Percentiles rank a stretch among this genome's conserved stretches.
These are phyloP conservation scores for Alfaro cultratus DNA, from an alignment of 2,797 vertebrate genomes.

Conservation along the genomic window DNA sequence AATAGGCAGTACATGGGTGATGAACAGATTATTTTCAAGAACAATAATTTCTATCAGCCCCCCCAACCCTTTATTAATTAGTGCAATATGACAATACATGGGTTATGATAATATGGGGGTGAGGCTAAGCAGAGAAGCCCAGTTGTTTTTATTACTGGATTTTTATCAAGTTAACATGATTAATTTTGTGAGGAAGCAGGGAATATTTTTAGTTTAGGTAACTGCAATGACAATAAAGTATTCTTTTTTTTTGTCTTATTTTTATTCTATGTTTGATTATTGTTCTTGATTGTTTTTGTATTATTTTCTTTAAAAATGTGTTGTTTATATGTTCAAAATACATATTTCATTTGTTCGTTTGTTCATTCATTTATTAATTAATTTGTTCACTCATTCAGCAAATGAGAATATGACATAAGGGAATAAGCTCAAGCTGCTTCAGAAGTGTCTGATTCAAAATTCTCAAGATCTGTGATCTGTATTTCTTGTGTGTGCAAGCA, in stretches of 20 bases:
- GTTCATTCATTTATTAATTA: neutral
- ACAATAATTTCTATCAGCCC: neutral
- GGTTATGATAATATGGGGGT: neutral
- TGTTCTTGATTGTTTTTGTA: too few relatives aligned
- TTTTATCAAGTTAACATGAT: neutral
- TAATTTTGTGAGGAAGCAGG: neutral
- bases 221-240: neutral
- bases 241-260: neutral
- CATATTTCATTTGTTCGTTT: neutral
- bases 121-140: too few relatives aligned
- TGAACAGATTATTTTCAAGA: neutral
- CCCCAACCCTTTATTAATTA: neutral
- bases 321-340: neutral
- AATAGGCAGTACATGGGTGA: neutral
- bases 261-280: neutral
- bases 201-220: neutral
- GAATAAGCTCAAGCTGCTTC: neutral
- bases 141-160: neutral
- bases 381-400: slow-evolving; percentile 1
- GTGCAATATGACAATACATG: neutral
- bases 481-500: slow-evolving; percentile 11
- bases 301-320: too few relatives aligned
- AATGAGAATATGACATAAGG: neutral
- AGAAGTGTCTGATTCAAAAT: neutral
- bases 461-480: neutral